Evolutionary conservation across 2,888 invertebrate genomes (phyloP).

Genomic region (Cryptophagus acutangulus): DNA sequence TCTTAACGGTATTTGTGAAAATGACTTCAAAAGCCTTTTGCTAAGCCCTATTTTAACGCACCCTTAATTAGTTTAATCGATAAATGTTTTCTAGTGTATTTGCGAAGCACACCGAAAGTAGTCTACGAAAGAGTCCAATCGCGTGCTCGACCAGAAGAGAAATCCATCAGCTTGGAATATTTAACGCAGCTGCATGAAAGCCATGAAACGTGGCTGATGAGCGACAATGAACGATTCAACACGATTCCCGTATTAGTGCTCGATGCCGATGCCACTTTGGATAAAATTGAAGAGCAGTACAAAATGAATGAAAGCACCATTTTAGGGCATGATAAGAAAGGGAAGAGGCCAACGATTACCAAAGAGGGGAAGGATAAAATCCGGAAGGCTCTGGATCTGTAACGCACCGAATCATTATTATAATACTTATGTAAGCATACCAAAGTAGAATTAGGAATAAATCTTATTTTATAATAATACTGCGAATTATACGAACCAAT

Average conservation of each 20-base stretch:
- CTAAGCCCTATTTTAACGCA: too few relatives aligned
- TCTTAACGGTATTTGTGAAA: too few relatives aligned
- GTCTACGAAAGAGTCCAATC: slow-evolving; percentile 68
- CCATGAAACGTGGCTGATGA: slow-evolving; percentile 67
- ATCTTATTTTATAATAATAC: too few relatives aligned
- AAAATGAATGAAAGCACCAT: slow-evolving; percentile 57
- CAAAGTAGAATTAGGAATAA: too few relatives aligned
- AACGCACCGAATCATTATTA: too few relatives aligned
- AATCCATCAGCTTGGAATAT: slow-evolving; percentile 73
- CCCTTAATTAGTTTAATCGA: too few relatives aligned
- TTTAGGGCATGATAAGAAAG: slow-evolving; percentile 40
- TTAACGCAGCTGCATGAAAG: slow-evolving; percentile 72
- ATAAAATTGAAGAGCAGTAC: slow-evolving; percentile 62
- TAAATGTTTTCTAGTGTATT: slow-evolving; percentile 54
- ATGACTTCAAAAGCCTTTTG: too few relatives aligned
- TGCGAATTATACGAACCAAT: too few relatives aligned
- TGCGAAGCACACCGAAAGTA: slow-evolving; percentile 61
- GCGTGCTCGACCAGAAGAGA: slow-evolving; percentile 77
- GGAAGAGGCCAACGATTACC: slow-evolving; percentile 19
- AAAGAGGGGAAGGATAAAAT: slow-evolving; percentile 31
- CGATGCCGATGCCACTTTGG: slow-evolving; percentile 62
- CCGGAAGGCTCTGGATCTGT: slow-evolving; percentile 29
- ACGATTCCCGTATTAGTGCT: slow-evolving; percentile 56
- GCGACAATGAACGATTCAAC: slow-evolving; percentile 39
- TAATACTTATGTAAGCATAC: too few relatives aligned